These are phyloP conservation scores for Portunus trituberculatus DNA, from an alignment of 1,140 invertebrate genomes.

Conservation along the genomic window DNA sequence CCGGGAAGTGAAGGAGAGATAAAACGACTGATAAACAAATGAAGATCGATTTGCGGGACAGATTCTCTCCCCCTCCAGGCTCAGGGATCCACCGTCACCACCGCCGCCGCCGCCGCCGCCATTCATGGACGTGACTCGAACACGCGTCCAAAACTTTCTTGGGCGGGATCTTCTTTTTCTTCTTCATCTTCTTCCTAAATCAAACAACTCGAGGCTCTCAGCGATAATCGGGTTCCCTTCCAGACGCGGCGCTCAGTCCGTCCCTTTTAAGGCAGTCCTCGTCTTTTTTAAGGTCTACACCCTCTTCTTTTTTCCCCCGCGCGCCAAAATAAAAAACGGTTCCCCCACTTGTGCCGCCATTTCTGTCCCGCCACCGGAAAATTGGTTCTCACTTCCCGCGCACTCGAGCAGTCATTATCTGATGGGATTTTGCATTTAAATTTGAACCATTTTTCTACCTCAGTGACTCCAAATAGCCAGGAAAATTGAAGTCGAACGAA, in stretches of 20 bases:
- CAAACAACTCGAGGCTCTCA: conserved; percentile 11
- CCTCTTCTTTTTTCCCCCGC: conserved; percentile 43
- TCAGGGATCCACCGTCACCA: background rate
- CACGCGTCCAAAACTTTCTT: background rate
- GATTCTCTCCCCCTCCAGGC: background rate
- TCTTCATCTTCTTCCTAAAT: conserved; percentile 24
- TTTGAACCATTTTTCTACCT: conserved; percentile 78
- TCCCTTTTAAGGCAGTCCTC: background rate
- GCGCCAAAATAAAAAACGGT: conserved; percentile 60
- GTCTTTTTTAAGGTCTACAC: background rate
- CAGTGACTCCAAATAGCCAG: conserved; percentile 78
- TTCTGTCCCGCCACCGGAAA: conserved; percentile 77
- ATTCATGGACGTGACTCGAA: conserved; percentile 7
- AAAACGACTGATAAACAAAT: background rate
- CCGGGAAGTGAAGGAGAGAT: background rate
- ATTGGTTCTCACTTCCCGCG: conserved; percentile 78
- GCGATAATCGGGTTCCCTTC: background rate
- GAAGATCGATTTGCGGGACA: background rate
- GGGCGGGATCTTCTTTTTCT: background rate
- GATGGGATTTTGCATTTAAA: conserved; percentile 78
- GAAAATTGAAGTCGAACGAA: conserved; percentile 78
- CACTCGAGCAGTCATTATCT: conserved; percentile 78
- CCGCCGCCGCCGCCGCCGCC: too few relatives aligned
- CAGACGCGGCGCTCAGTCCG: background rate
- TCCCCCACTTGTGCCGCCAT: conserved; percentile 69